A percentile compares a stretch with the other conserved stretches of the same genome.
phyloP scores from a whole-genome alignment of 1,140 invertebrate species.

The Diabrotica undecimpunctata region DNA sequence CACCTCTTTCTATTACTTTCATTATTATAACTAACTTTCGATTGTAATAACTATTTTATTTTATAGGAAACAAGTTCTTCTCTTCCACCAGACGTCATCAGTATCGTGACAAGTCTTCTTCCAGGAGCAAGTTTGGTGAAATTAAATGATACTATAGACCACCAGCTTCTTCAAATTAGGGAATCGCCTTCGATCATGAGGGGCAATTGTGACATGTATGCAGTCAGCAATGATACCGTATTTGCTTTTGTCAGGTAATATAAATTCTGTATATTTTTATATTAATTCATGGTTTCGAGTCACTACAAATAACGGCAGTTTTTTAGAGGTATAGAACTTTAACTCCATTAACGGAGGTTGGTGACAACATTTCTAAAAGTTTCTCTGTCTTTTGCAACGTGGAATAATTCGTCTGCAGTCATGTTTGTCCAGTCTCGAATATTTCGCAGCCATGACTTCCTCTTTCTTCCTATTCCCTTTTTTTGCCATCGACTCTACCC shows the following conservation, averaged over 20 bases:
- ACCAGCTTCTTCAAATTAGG: slow-evolving; percentile 48
- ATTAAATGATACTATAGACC: slow-evolving; percentile 52
- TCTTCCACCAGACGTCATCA: slow-evolving; percentile 50
- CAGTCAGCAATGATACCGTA: slow-evolving; percentile 52
- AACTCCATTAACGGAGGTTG: too few species aligned
- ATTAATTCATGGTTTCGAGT: background rate
- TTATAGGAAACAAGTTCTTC: slow-evolving; percentile 25
- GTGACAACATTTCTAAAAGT: too few species aligned
- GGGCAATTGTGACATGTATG: slow-evolving; percentile 50
- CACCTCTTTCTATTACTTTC: too few species aligned
- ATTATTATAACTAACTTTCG: too few species aligned
- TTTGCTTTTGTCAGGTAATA: slow-evolving; percentile 62
- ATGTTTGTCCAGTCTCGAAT: too few species aligned
- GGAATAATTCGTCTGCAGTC: too few species aligned
- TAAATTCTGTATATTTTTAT: slow-evolving; percentile 7
- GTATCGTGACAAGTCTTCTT: slow-evolving; percentile 65
- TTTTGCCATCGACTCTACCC: too few species aligned
- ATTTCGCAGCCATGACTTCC: too few species aligned
- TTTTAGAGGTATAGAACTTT: background rate
- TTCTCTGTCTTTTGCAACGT: too few species aligned
- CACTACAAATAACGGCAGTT: background rate
- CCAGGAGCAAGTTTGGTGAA: slow-evolving; percentile 68
- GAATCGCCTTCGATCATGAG: slow-evolving; percentile 54
- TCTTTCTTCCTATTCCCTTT: too few species aligned
- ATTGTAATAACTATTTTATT: too few species aligned